Percentiles rank a stretch among this genome's conserved stretches.
Conservation (phyloP, 2,113 vertebrate genomes). For the Nothoprocta perdicaria region DNA sequence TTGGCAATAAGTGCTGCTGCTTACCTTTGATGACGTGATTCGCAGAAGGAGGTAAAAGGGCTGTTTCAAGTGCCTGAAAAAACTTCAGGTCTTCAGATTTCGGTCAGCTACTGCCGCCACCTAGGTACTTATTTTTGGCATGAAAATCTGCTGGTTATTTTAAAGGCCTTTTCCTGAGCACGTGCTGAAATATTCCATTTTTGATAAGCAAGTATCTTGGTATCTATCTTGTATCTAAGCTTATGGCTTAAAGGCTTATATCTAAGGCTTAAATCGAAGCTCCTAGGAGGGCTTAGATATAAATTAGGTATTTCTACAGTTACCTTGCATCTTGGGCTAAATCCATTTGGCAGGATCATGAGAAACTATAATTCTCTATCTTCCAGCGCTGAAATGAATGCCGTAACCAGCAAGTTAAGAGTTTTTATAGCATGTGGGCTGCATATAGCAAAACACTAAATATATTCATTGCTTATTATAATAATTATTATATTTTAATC, state of each 20-base stretch:
- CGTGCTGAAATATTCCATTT: neutral
- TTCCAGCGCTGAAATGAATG: neutral
- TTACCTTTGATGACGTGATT: neutral
- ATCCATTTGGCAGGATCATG: neutral
- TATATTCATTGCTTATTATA: neutral
- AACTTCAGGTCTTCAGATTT: neutral
- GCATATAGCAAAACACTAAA: neutral
- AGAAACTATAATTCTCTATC: neutral
- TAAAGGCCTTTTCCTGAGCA: neutral
- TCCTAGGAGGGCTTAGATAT: neutral
- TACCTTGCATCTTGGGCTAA: neutral
- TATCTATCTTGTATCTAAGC: neutral
- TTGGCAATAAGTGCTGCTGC: neutral
- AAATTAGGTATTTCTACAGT: conserved; percentile 23
- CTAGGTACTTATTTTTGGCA: neutral
- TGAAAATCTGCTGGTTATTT: neutral
- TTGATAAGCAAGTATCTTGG: neutral
- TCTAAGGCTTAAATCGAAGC: neutral
- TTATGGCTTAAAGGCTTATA: neutral
- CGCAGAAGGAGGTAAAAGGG: neutral
- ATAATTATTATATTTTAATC: neutral
- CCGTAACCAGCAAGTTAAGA: neutral
- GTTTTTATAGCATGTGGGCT: neutral
- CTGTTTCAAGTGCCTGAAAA: neutral
- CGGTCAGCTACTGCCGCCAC: neutral